A percentile compares a stretch with the other conserved stretches of the same genome.
These are phyloP conservation scores for Cantharis rustica DNA, from an alignment of 2,888 invertebrate genomes.

Conservation along the genomic window DNA sequence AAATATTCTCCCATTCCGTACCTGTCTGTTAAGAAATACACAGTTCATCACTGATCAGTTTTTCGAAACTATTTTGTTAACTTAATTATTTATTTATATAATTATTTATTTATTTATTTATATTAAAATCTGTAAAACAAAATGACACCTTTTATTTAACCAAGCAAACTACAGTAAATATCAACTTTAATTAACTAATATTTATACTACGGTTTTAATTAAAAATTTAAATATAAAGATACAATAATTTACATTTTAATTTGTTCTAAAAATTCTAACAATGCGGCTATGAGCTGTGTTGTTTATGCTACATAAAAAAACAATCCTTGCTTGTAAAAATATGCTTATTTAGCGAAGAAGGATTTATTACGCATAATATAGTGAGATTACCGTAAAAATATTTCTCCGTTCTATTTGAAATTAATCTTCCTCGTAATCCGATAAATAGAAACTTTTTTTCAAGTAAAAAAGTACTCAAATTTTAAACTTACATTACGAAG, in stretches of 20 bases:
- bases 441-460: not conserved
- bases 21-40: constrained; percentile 18
- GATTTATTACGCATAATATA: not conserved
- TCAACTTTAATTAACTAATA: too few relatives aligned
- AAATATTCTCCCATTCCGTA: constrained; percentile 6
- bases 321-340: not conserved
- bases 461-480: too few relatives aligned
- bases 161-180: too few relatives aligned
- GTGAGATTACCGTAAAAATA: not conserved
- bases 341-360: not conserved
- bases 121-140: not conserved
- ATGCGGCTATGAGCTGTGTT: not conserved
- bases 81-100: not conserved
- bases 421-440: not conserved
- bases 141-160: not conserved
- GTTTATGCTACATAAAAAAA: not conserved
- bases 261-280: not conserved
- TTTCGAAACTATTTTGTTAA: not conserved
- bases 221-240: too few relatives aligned
- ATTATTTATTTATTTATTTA: not conserved
- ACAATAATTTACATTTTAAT: not conserved
- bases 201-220: too few relatives aligned
- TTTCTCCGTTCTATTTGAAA: not conserved
- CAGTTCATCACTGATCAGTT: not conserved
- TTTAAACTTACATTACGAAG: too few relatives aligned